A percentile compares a stretch with the other conserved stretches of the same genome.
These are phyloP conservation scores for Trichosurus vulpecula DNA, from an alignment of 2,797 vertebrate genomes.

Conservation along the genomic window DNA sequence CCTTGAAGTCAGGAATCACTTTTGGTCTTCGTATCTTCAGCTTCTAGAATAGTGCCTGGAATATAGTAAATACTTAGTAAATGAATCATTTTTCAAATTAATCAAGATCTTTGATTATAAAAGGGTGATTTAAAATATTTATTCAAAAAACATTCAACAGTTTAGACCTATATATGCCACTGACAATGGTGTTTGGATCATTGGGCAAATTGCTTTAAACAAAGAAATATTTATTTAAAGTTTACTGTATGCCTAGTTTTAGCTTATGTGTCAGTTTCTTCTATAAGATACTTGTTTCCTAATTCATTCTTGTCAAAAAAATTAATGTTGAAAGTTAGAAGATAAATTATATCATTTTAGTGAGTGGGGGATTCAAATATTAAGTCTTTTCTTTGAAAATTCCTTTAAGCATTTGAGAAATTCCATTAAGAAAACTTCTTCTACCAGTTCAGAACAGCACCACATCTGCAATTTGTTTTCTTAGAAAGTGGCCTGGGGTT, in stretches of 20 bases:
- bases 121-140: background rate
- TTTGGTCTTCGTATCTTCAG: background rate
- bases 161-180: background rate
- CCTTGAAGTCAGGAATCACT: background rate
- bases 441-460: background rate
- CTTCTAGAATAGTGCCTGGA: background rate
- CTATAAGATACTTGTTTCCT: background rate
- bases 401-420: background rate
- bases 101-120: background rate
- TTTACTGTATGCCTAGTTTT: background rate
- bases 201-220: background rate
- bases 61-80: background rate
- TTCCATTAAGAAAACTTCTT: background rate
- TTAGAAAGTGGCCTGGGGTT: background rate
- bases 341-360: background rate
- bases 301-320: background rate
- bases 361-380: background rate
- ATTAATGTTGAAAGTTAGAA: background rate
- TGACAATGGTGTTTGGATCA: background rate
- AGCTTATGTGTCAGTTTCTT: background rate
- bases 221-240: background rate
- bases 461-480: background rate
- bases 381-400: background rate
- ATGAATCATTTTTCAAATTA: background rate
- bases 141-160: background rate